A percentile compares a stretch with the other conserved stretches of the same genome.
These are phyloP conservation scores for Gobio occitaniae DNA, from an alignment of 2,797 vertebrate genomes.

Conservation along the genomic window DNA sequence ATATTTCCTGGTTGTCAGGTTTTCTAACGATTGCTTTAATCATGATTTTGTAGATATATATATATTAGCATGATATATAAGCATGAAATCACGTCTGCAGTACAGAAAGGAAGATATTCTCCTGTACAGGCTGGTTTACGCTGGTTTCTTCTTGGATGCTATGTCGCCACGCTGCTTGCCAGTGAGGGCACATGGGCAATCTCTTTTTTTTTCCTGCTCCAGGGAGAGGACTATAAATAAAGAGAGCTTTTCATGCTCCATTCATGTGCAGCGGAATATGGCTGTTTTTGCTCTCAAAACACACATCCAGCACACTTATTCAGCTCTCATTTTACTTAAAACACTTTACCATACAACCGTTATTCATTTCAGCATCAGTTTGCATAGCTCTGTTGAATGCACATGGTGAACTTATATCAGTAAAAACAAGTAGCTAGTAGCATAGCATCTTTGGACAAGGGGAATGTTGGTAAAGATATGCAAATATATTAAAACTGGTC, in stretches of 20 bases:
- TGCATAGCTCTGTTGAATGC: neutral
- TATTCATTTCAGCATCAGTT: constrained; percentile 6
- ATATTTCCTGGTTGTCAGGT: neutral
- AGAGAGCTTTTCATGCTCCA: constrained; percentile 65
- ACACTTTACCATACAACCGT: neutral
- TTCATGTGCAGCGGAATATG: constrained; percentile 73
- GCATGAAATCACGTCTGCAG: neutral
- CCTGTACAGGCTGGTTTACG: constrained; percentile 33
- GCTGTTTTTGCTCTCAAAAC: constrained; percentile 44
- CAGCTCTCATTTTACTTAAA: neutral
- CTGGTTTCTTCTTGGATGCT: constrained; percentile 51
- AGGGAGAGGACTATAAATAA: constrained; percentile 76
- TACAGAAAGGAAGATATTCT: neutral
- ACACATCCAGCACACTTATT: neutral
- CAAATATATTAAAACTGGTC: neutral
- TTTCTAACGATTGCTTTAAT: neutral
- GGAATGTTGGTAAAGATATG: neutral
- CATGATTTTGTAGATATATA: too few relatives aligned
- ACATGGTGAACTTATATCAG: neutral
- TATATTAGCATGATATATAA: neutral
- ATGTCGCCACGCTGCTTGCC: constrained; percentile 54
- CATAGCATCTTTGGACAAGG: neutral
- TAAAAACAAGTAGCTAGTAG: neutral
- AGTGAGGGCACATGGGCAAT: constrained; percentile 71
- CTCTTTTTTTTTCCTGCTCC: constrained; percentile 65